Evolutionary conservation across 2,888 invertebrate species (phyloP), one percentile per base, ranked within the genome.

Genomic region (Agriotes lineatus): DNA sequence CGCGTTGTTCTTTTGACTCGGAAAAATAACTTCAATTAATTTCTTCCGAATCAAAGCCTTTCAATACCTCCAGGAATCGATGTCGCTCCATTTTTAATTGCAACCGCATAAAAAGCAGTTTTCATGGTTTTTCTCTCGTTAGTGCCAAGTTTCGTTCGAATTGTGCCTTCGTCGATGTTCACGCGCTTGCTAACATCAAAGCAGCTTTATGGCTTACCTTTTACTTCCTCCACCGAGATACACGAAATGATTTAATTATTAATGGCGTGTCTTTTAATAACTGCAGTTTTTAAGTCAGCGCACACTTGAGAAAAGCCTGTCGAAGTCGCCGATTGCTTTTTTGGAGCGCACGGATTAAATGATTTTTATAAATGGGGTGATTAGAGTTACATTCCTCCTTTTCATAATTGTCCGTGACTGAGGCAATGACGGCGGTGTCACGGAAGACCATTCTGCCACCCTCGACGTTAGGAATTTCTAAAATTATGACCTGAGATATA

Each of bases 1-100:
- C 60, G 52, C 60, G 71, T 62, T 69, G 71, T 64, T 71, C 70
- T 72, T 72, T 72, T 71, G 62, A 66, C 50, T 67, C 39, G 48
- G 22, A 50, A 68, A 69, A 69, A 73, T 71, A 70, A 73, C 74
- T 73, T 76, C 76, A 76, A 76, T 76, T 76, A 76, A 76, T 76
- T 76, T 76, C 75, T 76, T 74, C 75, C 76, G 73, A 73, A 76
- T 75, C 75, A 75, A 70, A 72, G 67, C 45, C 44, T 74, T 70
- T 76, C 74, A 75, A 76, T 75, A 75, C 71, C 58, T 25, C 33
- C 64, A 59, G 25, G 59, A 57, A 69, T 69, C 52, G 69, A 69
- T 69, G 59, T 68, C 60, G 48, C 44, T 63, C 42, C 69, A 60
- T 60, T 69, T 68, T 69, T 69, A 69, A 69, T 69, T 69, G 69